Evolutionary conservation across 2,797 vertebrate species (phyloP).

Genomic region (Lophotriccus pileatus): DNA sequence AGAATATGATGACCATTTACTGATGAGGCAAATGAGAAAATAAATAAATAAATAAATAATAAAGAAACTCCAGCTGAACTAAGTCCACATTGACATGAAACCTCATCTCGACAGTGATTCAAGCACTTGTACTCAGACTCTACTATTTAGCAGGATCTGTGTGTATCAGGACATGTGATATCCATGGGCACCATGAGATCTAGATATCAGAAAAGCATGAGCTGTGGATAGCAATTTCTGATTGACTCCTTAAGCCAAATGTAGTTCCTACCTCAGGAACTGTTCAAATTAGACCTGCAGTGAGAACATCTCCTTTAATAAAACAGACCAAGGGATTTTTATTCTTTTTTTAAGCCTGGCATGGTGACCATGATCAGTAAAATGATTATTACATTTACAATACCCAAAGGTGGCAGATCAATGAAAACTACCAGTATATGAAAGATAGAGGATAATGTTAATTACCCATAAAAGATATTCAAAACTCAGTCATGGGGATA

Average conservation of each 20-base stretch:
- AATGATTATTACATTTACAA: background rate
- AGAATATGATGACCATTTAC: background rate
- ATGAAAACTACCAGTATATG: background rate
- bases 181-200: background rate
- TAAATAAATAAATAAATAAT: background rate
- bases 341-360: background rate
- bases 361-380: background rate
- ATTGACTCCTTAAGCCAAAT: background rate
- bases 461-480: background rate
- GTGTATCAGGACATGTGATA: background rate
- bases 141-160: background rate
- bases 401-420: background rate
- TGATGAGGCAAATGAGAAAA: background rate
- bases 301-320: background rate
- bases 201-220: background rate
- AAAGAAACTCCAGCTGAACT: background rate
- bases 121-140: background rate
- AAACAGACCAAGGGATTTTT: background rate
- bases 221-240: background rate
- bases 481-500: background rate
- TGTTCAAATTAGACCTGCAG: background rate
- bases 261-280: background rate
- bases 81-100: background rate
- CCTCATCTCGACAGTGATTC: background rate
- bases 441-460: background rate